Base-by-base conservation (phyloP, 2,113 vertebrate species). In the Tachycineta bicolor region DNA sequence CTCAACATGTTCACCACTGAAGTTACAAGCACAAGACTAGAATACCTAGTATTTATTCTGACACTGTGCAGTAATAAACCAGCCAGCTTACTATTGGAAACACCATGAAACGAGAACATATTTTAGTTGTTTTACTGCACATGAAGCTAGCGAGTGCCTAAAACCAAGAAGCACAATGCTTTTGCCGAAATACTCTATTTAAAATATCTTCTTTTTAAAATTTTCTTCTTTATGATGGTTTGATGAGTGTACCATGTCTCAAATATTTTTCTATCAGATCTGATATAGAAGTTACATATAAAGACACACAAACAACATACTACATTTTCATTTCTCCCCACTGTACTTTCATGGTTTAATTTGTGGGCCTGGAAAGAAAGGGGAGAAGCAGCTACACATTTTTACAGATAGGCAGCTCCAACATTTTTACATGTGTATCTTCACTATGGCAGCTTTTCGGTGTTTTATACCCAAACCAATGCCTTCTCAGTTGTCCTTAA, bases 1-100 rank as follows among this genome's bases (percentile, higher is more conserved):
- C 69, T 64, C 74, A 90, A 88, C 93, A 93, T 43, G 92, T 78
- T 97, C 83, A 58, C 62, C 60, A 22, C n/a, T 53, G 71, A 94
- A 87, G 73, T 53, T 91, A 78, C 67, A 94, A 70, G 89, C 60
- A 63, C 59, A 89, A 69, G 65, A 39, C 69, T 10, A 62, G 53
- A 84, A 68, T 47, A 81, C 26, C 21, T 21, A 70, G 47, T 73
- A 93, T 52, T 91, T 90, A 86, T 86, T 78, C 88, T 92, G 53
- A 86, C 91, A 91, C 41, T 75, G 64, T 55, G 82, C 24, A 68
- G 52, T 59, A 67, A 91, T 74, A 83, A 87, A 59, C 6, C 37
- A 92, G 46, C 4, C 46, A 73, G 53, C 23, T 85, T 65, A 73
- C 50, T 68, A 53, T 29, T 80, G 44, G 78, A 44, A 77, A 73